These are phyloP conservation scores for Choreutis nemorana DNA, from an alignment of 2,888 invertebrate species.

Conservation along the genomic window DNA sequence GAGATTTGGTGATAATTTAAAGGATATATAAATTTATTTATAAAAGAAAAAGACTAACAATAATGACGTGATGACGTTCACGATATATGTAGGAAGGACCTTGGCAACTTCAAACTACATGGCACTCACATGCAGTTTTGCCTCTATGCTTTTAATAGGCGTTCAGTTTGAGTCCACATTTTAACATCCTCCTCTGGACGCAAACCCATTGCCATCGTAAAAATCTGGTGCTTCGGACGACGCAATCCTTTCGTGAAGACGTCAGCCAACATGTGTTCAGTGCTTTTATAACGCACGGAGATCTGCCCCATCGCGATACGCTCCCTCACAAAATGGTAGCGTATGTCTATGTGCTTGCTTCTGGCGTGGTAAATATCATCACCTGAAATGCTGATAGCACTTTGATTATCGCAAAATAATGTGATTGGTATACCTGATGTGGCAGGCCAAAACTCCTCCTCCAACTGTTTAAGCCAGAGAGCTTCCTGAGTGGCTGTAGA, in stretches of 20 bases:
- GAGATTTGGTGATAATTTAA: too few species aligned
- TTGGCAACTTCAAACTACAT: too few species aligned
- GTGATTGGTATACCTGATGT: conserved; percentile 9
- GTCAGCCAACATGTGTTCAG: conserved; percentile 13
- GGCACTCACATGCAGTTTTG: too few species aligned
- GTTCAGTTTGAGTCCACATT: too few species aligned
- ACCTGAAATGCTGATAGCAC: conserved; percentile 16
- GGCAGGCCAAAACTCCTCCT: conserved; percentile 8
- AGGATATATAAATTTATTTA: too few species aligned
- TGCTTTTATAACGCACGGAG: conserved; percentile 10
- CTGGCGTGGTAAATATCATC: conserved; percentile 11
- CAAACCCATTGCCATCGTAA: conserved; percentile 9
- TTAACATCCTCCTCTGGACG: conserved; percentile 10
- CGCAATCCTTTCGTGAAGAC: conserved; percentile 11
- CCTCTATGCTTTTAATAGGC: too few species aligned
- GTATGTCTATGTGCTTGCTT: conserved; percentile 15
- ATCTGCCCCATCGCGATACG: conserved; percentile 11
- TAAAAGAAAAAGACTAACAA: too few species aligned
- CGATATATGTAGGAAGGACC: too few species aligned
- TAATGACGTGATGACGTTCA: too few species aligned
- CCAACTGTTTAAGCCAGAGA: conserved; percentile 11
- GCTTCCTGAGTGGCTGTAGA: conserved; percentile 12
- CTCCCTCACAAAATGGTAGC: conserved; percentile 14
- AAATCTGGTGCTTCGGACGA: conserved; percentile 10
- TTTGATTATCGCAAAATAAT: conserved; percentile 15